Evolutionary conservation across 2,888 invertebrate genomes (phyloP).

Genomic region (Suillia variegata): DNA sequence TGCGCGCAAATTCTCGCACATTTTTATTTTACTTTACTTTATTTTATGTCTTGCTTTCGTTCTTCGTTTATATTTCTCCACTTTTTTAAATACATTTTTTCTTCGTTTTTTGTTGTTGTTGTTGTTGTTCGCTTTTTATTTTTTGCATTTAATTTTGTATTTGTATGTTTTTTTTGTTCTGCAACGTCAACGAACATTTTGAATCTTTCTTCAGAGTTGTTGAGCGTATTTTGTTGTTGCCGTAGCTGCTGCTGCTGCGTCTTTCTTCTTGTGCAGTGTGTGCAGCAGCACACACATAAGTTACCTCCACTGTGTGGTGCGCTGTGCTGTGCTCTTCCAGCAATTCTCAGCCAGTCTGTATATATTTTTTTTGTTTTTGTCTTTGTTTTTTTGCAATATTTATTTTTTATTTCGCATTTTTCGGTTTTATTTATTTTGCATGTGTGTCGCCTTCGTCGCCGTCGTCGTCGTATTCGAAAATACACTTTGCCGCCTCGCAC

Average conservation of each 20-base stretch:
- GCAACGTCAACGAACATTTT: slow-evolving; percentile 14
- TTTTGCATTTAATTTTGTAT: slow-evolving; percentile 26
- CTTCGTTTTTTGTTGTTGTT: too few species aligned
- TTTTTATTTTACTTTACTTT: too few species aligned
- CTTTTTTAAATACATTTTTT: slow-evolving; percentile 8
- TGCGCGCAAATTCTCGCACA: slow-evolving; percentile 46
- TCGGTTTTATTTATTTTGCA: too few species aligned
- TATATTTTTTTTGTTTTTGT: neutral
- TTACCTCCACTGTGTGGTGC: neutral
- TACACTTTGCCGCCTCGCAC: neutral
- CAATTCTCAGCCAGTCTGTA: neutral
- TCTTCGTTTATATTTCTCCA: slow-evolving; percentile 10
- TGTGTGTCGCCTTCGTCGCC: too few species aligned
- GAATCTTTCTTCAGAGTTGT: slow-evolving; percentile 17
- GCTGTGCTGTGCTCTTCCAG: neutral
- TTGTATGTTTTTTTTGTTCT: slow-evolving; percentile 8
- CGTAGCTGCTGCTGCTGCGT: slow-evolving; percentile 1
- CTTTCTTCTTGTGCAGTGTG: slow-evolving; percentile 3
- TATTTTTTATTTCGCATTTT: too few species aligned
- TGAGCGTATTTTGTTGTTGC: slow-evolving; percentile 10
- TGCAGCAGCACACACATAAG: neutral
- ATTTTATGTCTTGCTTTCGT: slow-evolving; percentile 8
- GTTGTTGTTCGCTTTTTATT: too few species aligned
- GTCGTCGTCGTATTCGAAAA: too few species aligned
- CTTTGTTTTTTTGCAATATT: too few species aligned